Conservation (phyloP, 2,888 invertebrate species). For the Arenicola marina region DNA sequence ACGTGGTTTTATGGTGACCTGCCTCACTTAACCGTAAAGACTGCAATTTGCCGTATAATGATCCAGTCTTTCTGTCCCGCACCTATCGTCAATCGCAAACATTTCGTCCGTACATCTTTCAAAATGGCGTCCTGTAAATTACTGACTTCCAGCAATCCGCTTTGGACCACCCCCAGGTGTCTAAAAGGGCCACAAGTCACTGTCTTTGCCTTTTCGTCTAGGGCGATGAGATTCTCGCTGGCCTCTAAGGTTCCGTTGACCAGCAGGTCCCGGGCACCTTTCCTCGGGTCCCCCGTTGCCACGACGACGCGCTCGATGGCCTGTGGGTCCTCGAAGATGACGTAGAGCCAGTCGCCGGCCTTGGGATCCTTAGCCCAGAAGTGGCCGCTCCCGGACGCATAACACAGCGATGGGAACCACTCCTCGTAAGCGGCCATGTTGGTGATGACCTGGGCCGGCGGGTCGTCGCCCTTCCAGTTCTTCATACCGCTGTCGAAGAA, state of each 20-base stretch:
- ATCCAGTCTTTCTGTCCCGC: background rate
- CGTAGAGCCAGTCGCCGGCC: slow-evolving; percentile 11
- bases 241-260: background rate
- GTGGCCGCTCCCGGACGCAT: slow-evolving; percentile 30
- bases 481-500: slow-evolving; percentile 38
- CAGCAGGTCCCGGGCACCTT: background rate
- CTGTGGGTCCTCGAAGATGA: slow-evolving; percentile 19
- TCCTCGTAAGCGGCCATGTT: slow-evolving; percentile 49
- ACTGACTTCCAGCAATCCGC: background rate
- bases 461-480: slow-evolving; percentile 44
- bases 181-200: background rate
- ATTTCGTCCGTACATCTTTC: background rate
- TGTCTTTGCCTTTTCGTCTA: background rate
- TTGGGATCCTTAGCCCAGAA: slow-evolving; percentile 29
- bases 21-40: background rate
- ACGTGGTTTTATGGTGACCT: too few species aligned
- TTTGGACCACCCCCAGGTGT: background rate
- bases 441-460: slow-evolving; percentile 54
- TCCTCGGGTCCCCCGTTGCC: slow-evolving; percentile 16
- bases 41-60: background rate
- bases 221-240: background rate
- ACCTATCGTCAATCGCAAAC: background rate
- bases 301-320: slow-evolving; percentile 16
- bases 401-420: slow-evolving; percentile 51
- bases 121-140: background rate